Conservation (phyloP, 2,888 invertebrate genomes). For the Macrostomum cliftonense region DNA sequence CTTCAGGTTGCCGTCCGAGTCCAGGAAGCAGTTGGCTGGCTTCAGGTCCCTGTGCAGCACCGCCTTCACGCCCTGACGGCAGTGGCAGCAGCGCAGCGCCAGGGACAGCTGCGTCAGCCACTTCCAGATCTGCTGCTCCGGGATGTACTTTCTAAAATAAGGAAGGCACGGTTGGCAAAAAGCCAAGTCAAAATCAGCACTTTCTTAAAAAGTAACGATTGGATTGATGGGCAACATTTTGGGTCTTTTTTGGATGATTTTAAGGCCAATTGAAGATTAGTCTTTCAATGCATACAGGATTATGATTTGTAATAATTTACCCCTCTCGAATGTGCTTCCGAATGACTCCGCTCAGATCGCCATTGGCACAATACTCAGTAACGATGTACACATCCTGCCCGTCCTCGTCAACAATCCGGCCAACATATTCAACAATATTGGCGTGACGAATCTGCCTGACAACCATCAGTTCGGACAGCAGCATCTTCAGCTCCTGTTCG, state of each 20-base stretch:
- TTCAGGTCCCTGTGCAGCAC: slow-evolving; percentile 44
- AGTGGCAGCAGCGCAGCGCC: slow-evolving; percentile 45
- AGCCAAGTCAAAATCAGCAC: no score
- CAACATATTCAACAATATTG: slow-evolving; percentile 45
- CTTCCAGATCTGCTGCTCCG: slow-evolving; percentile 13
- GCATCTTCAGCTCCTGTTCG: slow-evolving; percentile 43
- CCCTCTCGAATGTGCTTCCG: no score
- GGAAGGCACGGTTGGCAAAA: no score
- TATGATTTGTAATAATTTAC: no score
- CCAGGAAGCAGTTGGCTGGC: slow-evolving; percentile 43
- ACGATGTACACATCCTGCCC: slow-evolving; percentile 46
- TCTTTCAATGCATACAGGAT: no score
- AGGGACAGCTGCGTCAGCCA: slow-evolving; percentile 16
- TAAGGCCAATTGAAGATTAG: no score
- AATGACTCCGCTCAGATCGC: slow-evolving; percentile 38
- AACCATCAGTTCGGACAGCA: slow-evolving; percentile 45
- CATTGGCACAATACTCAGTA: slow-evolving; percentile 48
- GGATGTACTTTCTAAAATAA: no score
- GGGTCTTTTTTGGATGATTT: no score
- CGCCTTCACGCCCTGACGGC: slow-evolving; percentile 36
- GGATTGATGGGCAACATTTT: no score
- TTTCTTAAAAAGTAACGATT: no score
- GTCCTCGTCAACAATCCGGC: slow-evolving; percentile 44
- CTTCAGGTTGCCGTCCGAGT: slow-evolving; percentile 41
- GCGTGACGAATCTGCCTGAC: slow-evolving; percentile 43